Conservation (phyloP, 92 coral and sea anemone species). For the Ricordea florida region DNA sequence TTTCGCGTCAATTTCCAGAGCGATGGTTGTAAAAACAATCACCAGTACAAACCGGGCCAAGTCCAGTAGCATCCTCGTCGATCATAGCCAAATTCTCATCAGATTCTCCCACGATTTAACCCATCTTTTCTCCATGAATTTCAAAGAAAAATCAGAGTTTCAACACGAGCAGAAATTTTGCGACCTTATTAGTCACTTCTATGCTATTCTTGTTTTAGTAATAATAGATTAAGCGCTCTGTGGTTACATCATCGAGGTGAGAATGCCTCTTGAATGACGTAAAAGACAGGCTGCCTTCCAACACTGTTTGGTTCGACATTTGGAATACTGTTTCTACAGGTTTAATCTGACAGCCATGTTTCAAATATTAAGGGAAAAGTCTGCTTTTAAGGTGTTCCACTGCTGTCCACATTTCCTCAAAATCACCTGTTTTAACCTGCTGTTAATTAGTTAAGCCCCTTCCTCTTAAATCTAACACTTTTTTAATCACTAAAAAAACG, state of each 20-base stretch:
- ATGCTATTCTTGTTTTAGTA: constrained; percentile 8
- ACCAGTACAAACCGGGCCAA: constrained; percentile 47
- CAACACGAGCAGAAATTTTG: not conserved
- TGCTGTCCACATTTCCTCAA: constrained; percentile 2
- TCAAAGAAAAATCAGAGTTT: not conserved
- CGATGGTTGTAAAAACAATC: constrained; percentile 31
- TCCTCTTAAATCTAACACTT: not conserved
- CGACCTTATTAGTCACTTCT: constrained; percentile 1
- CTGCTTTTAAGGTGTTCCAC: not conserved
- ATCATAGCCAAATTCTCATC: constrained; percentile 45
- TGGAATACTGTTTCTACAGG: not conserved
- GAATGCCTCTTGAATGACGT: constrained; percentile 79
- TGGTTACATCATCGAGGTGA: constrained; percentile 76
- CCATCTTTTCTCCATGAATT: constrained; percentile 14
- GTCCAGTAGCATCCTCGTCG: constrained; percentile 49
- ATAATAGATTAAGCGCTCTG: constrained; percentile 35
- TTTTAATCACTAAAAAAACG: not conserved
- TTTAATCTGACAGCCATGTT: not conserved
- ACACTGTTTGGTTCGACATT: not conserved
- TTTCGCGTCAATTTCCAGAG: not conserved
- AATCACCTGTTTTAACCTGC: constrained; percentile 27
- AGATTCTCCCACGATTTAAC: constrained; percentile 28
- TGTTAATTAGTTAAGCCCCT: not conserved
- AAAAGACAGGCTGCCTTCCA: not conserved
- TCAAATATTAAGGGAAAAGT: not conserved